Evolutionary conservation across 2,888 invertebrate genomes (phyloP).

Genomic region (Petrophora chlorosata): DNA sequence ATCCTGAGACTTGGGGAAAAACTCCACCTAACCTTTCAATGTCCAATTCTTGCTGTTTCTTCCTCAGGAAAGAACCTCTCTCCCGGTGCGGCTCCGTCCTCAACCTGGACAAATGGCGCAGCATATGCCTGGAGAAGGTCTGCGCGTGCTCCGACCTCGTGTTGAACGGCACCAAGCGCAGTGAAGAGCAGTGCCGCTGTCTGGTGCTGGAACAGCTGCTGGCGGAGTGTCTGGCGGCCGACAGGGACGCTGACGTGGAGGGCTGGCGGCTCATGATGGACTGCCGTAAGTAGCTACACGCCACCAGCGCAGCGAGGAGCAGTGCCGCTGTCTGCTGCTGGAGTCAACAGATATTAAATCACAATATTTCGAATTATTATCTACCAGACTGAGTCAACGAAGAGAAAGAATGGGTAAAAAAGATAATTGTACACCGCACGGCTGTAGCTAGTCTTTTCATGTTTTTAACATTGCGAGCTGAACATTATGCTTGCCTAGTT

Average conservation of each 20-base stretch:
- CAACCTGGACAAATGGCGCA: slow-evolving; percentile 87
- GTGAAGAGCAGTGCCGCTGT: slow-evolving; percentile 85
- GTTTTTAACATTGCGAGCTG: too few relatives aligned
- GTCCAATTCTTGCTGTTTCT: too few relatives aligned
- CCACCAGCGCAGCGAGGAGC: not conserved
- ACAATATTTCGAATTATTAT: not conserved
- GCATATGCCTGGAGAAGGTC: slow-evolving; percentile 89
- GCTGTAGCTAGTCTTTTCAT: too few relatives aligned
- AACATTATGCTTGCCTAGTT: too few relatives aligned
- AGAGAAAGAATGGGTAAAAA: too few relatives aligned
- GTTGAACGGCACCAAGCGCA: slow-evolving; percentile 65
- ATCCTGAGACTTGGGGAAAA: too few relatives aligned
- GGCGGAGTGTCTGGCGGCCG: slow-evolving; percentile 88
- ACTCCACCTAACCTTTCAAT: too few relatives aligned
- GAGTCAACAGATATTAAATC: not conserved
- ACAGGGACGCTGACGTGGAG: slow-evolving; percentile 85
- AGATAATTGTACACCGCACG: too few relatives aligned
- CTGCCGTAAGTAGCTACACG: slow-evolving; percentile 83
- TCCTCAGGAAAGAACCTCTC: slow-evolving; percentile 85
- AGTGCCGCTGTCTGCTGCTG: not conserved
- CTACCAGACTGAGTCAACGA: too few relatives aligned
- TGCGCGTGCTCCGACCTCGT: slow-evolving; percentile 87
- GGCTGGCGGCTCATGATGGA: slow-evolving; percentile 88
- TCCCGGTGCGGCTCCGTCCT: slow-evolving; percentile 85
- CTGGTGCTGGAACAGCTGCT: slow-evolving; percentile 87